Conservation (phyloP, 2,888 invertebrate genomes). For the Colostygia pectinataria region DNA sequence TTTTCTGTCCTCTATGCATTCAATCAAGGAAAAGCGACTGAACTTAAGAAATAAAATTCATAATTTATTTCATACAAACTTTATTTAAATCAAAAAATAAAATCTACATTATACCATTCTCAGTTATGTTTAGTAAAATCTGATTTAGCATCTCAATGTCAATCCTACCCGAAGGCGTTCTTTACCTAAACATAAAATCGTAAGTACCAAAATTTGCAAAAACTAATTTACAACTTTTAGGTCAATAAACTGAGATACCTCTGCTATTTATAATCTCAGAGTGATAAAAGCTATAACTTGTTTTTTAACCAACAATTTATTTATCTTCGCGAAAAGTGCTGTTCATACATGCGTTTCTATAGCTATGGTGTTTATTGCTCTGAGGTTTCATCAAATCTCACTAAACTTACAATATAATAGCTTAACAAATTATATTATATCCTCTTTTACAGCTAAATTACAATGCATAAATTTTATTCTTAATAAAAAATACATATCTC, state of each 20-base stretch:
- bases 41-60: constrained; percentile 15
- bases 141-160: constrained; percentile 65
- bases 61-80: constrained; percentile 75
- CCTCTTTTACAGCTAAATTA: constrained; percentile 77
- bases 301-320: no score
- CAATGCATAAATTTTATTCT: constrained; percentile 75
- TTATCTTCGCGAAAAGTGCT: not conserved
- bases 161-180: constrained; percentile 30
- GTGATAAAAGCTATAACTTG: constrained; percentile 4
- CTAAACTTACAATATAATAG: constrained; percentile 58
- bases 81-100: constrained; percentile 84
- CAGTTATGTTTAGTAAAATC: constrained; percentile 72
- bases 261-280: constrained; percentile 5
- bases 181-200: constrained; percentile 31
- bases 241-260: constrained; percentile 7
- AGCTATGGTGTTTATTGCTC: constrained; percentile 16
- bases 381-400: constrained; percentile 15
- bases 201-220: constrained; percentile 15
- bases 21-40: no score
- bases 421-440: constrained; percentile 81
- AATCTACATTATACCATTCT: constrained; percentile 79
- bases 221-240: constrained; percentile 17
- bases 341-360: constrained; percentile 1
- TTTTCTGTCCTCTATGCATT: no score
- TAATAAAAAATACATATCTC: constrained; percentile 79